Evolutionary conservation across 1,140 invertebrate genomes (phyloP), one percentile per base, ranked within the genome.

Genomic region (Zophobas atratus): DNA sequence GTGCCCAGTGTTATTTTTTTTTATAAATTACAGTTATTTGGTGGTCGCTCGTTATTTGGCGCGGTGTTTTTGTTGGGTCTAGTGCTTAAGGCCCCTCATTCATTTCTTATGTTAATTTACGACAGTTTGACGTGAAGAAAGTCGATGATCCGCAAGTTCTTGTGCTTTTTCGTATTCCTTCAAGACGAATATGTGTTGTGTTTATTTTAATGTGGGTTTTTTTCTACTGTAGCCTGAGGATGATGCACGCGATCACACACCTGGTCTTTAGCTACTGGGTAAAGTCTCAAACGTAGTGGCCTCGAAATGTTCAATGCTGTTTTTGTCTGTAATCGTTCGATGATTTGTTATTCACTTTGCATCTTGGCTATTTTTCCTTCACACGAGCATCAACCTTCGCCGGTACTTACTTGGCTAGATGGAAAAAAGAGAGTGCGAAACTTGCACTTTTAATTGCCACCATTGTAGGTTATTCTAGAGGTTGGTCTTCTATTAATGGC

Each of bases 21-120:
- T 67, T 67, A 67, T 67, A 67, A 67, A 67, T 67, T 67, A 67
- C 60, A 67, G 60, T 67, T 67, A 67, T 67, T 67, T 67, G 60
- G 60, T 67, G 60, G 60, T 39, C 60, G 60, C 60, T 67, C 55
- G 55, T 57, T 57, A 57, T 57, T 51, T 51, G 49, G 49, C 49
- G 49, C 49, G 49, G 49, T 51, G 49, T 51, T 57, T 57, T 57
- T 57, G 32, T 57, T 57, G 32, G 55, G 34, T 57, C 60, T 67
- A 67, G 38, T 43, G 60, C 60, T 67, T 67, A 67, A 67, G 60
- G 60, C 60, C 60, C 33, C 60, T 67, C 60, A 67, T 67, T 67
- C 60, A 67, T 67, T 67, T 67, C 60, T 67, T 67, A 67, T 67
- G 60, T 67, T 67, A 67, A 67, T 67, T 67, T 46, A 67, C 60